A percentile compares a stretch with the other conserved stretches of the same genome.
These are phyloP conservation scores for Phyto melanocephala DNA, from an alignment of 2,888 invertebrate species.

Conservation along the genomic window DNA sequence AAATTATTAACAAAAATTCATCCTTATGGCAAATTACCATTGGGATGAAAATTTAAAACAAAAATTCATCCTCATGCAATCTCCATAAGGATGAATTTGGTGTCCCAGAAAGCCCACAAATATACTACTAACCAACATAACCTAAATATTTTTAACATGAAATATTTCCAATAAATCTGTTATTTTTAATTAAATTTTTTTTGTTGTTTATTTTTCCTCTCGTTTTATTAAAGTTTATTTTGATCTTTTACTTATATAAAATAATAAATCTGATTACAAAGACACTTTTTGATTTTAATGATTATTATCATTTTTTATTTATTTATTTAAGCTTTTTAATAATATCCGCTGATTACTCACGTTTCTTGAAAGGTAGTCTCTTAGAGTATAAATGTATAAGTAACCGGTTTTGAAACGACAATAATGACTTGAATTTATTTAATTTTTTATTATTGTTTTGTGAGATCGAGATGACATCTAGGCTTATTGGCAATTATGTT, in stretches of 20 bases:
- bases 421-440: constrained; percentile 17
- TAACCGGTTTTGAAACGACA: constrained; percentile 33
- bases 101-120: too few species aligned
- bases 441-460: neutral
- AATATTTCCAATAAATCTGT: too few species aligned
- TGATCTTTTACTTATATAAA: constrained; percentile 1
- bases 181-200: neutral
- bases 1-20: too few species aligned
- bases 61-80: too few species aligned
- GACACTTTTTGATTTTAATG: constrained; percentile 59
- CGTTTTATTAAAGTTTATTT: constrained; percentile 1
- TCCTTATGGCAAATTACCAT: too few species aligned
- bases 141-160: neutral
- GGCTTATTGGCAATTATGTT: constrained; percentile 33
- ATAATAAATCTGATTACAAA: constrained; percentile 73
- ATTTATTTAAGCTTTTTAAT: constrained; percentile 19
- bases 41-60: too few species aligned
- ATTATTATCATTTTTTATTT: constrained; percentile 23
- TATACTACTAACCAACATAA: too few species aligned
- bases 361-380: constrained; percentile 25
- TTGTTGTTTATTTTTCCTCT: neutral
- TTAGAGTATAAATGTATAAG: neutral
- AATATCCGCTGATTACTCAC: constrained; percentile 27
- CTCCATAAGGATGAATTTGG: too few species aligned
- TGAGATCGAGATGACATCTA: constrained; percentile 3